These are phyloP conservation scores for Nowickia ferox DNA, from an alignment of 2,888 invertebrate genomes.

Conservation along the genomic window DNA sequence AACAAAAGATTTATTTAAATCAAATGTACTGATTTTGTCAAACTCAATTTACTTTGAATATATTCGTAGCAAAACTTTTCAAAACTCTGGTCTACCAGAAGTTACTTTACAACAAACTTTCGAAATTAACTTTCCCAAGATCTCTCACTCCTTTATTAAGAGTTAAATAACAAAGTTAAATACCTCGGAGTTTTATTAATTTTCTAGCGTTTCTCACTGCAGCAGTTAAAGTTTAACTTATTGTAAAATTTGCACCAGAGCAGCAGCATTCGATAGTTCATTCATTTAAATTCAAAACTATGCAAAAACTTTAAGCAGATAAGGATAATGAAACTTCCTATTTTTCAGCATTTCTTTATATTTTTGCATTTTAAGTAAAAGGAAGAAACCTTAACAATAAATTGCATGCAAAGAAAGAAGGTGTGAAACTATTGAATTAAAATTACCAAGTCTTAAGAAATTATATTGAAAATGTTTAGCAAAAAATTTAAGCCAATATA, in stretches of 20 bases:
- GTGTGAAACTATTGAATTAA: conserved; percentile 29
- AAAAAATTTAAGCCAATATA: background rate
- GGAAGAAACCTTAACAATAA: background rate
- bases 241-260: conserved; percentile 24
- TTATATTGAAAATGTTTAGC: background rate
- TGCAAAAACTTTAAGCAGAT: conserved; percentile 21
- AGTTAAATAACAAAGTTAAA: background rate
- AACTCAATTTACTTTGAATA: background rate
- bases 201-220: no score
- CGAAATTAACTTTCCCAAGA: background rate
- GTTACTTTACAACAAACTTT: background rate
- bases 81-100: background rate
- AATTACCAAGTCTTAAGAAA: background rate
- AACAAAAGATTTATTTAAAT: background rate
- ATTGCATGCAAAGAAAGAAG: background rate
- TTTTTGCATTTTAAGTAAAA: background rate
- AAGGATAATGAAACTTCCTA: conserved; percentile 20
- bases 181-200: background rate
- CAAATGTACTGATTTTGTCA: background rate
- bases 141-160: background rate
- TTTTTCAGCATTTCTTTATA: background rate
- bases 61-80: background rate
- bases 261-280: conserved; percentile 7
- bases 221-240: conserved; percentile 3
- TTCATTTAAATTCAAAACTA: conserved; percentile 22